Conservation (phyloP, 2,888 invertebrate genomes). For the Meloe dianella region DNA sequence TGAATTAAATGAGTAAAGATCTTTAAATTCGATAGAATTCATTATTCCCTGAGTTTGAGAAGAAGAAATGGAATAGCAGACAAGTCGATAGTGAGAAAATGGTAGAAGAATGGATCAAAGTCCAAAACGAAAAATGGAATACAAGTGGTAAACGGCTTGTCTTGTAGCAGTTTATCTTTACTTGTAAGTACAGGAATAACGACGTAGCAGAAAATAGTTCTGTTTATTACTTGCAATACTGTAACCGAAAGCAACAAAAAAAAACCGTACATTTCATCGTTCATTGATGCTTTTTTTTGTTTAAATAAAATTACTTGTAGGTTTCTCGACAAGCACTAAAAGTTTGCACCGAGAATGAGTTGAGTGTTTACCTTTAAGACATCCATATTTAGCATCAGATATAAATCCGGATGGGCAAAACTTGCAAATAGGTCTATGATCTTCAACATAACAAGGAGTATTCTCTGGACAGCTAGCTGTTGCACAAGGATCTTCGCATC, state of each 20-base stretch:
- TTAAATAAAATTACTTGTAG: constrained; percentile 1
- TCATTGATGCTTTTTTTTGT: constrained; percentile 41
- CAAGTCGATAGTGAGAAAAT: not conserved
- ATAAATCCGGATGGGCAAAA: constrained; percentile 93
- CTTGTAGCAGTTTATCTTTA: constrained; percentile 39
- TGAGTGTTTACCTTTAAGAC: constrained; percentile 87
- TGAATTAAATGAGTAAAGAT: constrained; percentile 30
- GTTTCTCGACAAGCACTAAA: constrained; percentile 49
- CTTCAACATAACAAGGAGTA: constrained; percentile 91
- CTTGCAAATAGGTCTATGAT: constrained; percentile 94
- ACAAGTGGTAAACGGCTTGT: constrained; percentile 36
- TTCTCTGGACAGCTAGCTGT: constrained; percentile 83
- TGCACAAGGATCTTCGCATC: constrained; percentile 89
- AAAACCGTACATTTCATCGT: constrained; percentile 37
- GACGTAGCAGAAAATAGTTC: constrained; percentile 46
- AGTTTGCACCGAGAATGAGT: constrained; percentile 42
- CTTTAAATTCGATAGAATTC: constrained; percentile 21
- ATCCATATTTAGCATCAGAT: constrained; percentile 91
- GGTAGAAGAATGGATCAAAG: not conserved
- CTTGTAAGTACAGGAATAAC: constrained; percentile 39
- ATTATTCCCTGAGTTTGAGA: not conserved
- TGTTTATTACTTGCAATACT: constrained; percentile 49
- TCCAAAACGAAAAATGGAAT: constrained; percentile 23
- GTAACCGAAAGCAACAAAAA: constrained; percentile 50
- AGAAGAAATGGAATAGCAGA: not conserved